Conservation (phyloP, 2,888 invertebrate species). For the Stenotaenia linearis region DNA sequence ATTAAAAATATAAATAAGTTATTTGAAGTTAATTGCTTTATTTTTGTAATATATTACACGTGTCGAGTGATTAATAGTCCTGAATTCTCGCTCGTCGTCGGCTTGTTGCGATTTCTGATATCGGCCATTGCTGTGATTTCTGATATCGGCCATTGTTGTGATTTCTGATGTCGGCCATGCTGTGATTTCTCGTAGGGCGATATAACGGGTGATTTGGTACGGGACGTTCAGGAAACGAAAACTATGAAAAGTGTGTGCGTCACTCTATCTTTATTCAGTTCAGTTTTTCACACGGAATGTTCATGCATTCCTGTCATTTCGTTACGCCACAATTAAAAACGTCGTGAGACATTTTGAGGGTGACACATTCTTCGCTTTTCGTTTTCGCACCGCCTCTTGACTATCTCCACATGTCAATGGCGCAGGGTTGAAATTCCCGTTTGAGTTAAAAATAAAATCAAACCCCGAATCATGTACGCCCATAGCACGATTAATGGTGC, state of each 20-base stretch:
- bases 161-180: too few species aligned
- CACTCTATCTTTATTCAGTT: not conserved
- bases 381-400: conserved; percentile 15
- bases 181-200: too few species aligned
- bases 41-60: too few species aligned
- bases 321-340: not conserved
- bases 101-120: too few species aligned
- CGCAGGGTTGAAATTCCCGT: not conserved
- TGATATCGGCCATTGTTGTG: too few species aligned
- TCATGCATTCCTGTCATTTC: not conserved
- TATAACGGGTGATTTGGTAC: not conserved
- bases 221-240: not conserved
- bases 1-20: too few species aligned
- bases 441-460: conserved; percentile 7
- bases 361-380: conserved; percentile 6
- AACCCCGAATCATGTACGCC: conserved; percentile 6
- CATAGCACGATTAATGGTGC: conserved; percentile 11
- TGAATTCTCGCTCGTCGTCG: too few species aligned
- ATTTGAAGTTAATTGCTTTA: too few species aligned
- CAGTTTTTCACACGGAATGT: not conserved
- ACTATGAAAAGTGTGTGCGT: not conserved
- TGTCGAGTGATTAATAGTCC: too few species aligned
- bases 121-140: too few species aligned
- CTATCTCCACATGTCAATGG: conserved; percentile 5
- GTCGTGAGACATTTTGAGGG: conserved; percentile 3